Evolutionary conservation across 2,888 invertebrate species (phyloP).

Genomic region (Abrostola triplasia): DNA sequence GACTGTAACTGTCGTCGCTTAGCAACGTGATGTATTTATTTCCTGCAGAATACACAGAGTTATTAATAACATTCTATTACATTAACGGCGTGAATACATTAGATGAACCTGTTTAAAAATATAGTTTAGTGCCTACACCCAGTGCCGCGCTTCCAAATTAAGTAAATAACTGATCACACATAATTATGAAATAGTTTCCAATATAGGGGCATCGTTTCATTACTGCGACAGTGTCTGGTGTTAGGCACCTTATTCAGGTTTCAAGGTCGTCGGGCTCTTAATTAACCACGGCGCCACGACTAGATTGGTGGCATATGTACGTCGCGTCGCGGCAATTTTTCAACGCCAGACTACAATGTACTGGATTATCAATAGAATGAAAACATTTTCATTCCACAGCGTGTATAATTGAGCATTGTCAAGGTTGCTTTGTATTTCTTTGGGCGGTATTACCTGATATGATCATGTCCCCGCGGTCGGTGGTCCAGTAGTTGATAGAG

Average conservation of each 20-base stretch:
- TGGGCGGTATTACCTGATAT: constrained; percentile 91
- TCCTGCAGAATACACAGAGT: constrained; percentile 84
- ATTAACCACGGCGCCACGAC: constrained; percentile 33
- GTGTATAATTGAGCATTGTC: constrained; percentile 3
- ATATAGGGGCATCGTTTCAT: constrained; percentile 17
- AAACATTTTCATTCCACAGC: constrained; percentile 26
- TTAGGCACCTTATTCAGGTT: constrained; percentile 39
- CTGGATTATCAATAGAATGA: constrained; percentile 21
- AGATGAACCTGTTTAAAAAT: constrained; percentile 12
- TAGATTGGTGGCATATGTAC: constrained; percentile 29
- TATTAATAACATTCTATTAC: constrained; percentile 43
- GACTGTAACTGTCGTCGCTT: constrained; percentile 95
- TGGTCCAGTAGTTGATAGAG: constrained; percentile 98
- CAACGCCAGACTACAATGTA: constrained; percentile 34
- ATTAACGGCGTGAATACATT: constrained; percentile 1
- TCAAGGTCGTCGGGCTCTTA: constrained; percentile 47
- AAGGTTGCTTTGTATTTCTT: constrained; percentile 5
- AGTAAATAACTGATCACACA: constrained; percentile 1
- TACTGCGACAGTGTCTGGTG: constrained; percentile 26
- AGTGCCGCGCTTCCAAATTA: background rate
- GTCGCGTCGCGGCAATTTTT: constrained; percentile 38
- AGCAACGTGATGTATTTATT: constrained; percentile 96
- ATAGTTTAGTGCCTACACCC: background rate
- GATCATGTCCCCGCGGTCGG: constrained; percentile 96
- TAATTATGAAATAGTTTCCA: constrained; percentile 17